Evolutionary conservation across 2,113 vertebrate genomes (phyloP).

Genomic region (Egretta garzetta): DNA sequence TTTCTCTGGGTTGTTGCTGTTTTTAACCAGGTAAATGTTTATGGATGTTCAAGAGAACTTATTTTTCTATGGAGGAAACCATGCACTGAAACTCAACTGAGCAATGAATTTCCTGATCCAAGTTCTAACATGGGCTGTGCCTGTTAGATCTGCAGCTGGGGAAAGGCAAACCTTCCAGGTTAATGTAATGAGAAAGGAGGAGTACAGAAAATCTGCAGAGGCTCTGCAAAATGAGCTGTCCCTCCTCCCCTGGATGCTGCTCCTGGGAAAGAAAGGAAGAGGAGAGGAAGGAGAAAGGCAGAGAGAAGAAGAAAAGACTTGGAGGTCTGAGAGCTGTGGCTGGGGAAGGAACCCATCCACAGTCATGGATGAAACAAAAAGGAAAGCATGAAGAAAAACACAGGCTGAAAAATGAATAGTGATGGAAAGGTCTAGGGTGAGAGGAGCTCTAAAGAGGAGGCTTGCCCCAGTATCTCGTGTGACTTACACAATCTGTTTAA

Average conservation of each 20-base stretch:
- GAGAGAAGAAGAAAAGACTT: neutral
- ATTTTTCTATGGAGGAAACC: neutral
- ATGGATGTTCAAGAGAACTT: neutral
- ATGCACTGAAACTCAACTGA: neutral
- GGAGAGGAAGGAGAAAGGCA: neutral
- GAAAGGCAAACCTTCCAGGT: neutral
- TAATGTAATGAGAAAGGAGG: neutral
- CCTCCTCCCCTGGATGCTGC: neutral
- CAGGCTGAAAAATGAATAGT: slow-evolving; percentile 29
- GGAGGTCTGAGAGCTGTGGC: neutral
- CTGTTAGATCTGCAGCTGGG: neutral
- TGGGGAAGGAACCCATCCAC: neutral
- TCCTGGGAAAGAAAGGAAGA: neutral
- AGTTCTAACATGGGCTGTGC: neutral
- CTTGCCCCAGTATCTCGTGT: slow-evolving; percentile 79
- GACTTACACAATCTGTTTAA: slow-evolving; percentile 77
- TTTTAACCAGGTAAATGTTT: neutral
- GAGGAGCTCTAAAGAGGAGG: slow-evolving; percentile 9
- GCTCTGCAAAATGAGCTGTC: neutral
- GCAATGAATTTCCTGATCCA: neutral
- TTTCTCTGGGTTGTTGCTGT: neutral
- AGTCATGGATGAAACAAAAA: neutral
- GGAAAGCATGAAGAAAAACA: neutral
- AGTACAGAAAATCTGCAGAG: neutral
- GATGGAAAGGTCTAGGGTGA: slow-evolving; percentile 50